These are phyloP conservation scores for Tanytarsus gracilentus DNA, from an alignment of 2,888 invertebrate species.

Conservation along the genomic window DNA sequence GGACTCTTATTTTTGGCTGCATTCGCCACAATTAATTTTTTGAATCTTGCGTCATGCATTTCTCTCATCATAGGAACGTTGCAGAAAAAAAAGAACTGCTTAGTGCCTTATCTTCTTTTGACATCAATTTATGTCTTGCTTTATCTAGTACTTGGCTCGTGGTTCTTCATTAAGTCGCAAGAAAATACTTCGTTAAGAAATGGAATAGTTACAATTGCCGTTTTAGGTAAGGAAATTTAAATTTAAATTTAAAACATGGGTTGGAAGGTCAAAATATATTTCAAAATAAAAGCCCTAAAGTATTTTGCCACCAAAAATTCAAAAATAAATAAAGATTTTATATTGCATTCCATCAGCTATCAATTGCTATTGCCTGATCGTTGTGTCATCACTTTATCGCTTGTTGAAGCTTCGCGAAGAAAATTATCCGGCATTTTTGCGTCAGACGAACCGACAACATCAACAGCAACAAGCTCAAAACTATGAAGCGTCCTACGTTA, in stretches of 20 bases:
- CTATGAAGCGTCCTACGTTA: slow-evolving; percentile 26
- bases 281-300: neutral
- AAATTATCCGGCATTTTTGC: slow-evolving; percentile 25
- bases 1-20: slow-evolving; percentile 16
- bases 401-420: slow-evolving; percentile 17
- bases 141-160: slow-evolving; percentile 3
- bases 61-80: slow-evolving; percentile 20
- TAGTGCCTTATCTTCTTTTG: slow-evolving; percentile 6
- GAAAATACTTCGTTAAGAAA: neutral
- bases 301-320: neutral
- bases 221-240: slow-evolving; percentile 4
- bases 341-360: neutral
- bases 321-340: neutral
- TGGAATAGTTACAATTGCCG: neutral
- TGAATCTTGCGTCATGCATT: slow-evolving; percentile 20
- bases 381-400: slow-evolving; percentile 18
- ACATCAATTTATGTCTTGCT: slow-evolving; percentile 14
- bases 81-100: slow-evolving; percentile 16
- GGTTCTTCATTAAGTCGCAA: slow-evolving; percentile 15
- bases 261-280: neutral
- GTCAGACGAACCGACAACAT: slow-evolving; percentile 10
- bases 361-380: slow-evolving; percentile 20
- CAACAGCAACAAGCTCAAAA: slow-evolving; percentile 3
- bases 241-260: neutral
- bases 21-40: slow-evolving; percentile 15